Percentiles rank a stretch among this genome's conserved stretches.
phyloP scores from a whole-genome alignment of 2,888 invertebrate species.

The Kuschelorhynchus macadamiae region DNA sequence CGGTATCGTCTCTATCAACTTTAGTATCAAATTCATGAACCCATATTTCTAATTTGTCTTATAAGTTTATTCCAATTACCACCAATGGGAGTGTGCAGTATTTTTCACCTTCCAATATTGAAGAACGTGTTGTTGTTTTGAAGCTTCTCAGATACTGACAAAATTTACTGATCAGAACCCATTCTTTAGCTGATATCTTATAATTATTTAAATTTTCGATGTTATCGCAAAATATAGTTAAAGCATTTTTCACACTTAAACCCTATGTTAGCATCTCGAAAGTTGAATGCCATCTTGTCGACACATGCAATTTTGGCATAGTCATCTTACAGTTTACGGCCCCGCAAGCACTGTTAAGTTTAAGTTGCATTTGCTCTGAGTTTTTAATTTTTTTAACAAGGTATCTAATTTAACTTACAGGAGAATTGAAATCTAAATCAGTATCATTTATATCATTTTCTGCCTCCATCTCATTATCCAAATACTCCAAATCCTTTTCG shows the following conservation, averaged over 20 bases:
- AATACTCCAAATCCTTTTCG: conserved; percentile 13
- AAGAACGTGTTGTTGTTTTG: conserved; percentile 35
- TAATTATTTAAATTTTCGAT: conserved; percentile 26
- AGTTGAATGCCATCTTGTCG: conserved; percentile 46
- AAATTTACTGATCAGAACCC: conserved; percentile 38
- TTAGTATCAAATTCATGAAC: conserved; percentile 29
- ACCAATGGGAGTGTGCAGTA: conserved; percentile 50
- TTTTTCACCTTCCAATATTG: conserved; percentile 44
- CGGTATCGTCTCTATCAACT: conserved; percentile 13
- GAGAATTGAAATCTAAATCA: conserved; percentile 5
- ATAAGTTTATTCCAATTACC: conserved; percentile 38
- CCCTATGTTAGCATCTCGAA: conserved; percentile 25
- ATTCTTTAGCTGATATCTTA: conserved; percentile 12
- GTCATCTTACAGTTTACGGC: conserved; percentile 41
- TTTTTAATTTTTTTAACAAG: conserved; percentile 38
- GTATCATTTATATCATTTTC: conserved; percentile 28
- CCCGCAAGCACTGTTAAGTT: conserved; percentile 44
- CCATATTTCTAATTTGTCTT: conserved; percentile 38
- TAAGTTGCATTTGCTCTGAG: conserved; percentile 28
- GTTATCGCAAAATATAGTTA: conserved; percentile 43
- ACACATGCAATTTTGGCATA: conserved; percentile 42
- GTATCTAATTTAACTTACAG: not conserved
- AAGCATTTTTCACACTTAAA: conserved; percentile 12
- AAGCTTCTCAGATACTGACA: conserved; percentile 47
- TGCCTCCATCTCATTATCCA: conserved; percentile 34